These are phyloP conservation scores for Drosophila teissieri DNA, from an alignment of 1,140 invertebrate genomes.

Conservation along the genomic window DNA sequence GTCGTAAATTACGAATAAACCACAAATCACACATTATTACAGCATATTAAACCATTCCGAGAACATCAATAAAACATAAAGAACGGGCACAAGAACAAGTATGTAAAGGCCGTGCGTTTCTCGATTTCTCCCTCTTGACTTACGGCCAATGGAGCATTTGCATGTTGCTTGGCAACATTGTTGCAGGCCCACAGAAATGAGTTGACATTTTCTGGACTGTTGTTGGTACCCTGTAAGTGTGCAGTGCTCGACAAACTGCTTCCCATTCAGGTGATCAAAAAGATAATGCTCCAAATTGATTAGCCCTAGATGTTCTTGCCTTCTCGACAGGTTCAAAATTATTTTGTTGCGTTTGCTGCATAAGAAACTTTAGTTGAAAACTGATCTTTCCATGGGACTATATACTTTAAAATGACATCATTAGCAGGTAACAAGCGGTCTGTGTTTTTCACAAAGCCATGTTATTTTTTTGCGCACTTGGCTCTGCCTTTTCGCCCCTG, in stretches of 20 bases:
- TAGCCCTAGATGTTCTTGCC: too few relatives aligned
- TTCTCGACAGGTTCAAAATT: too few relatives aligned
- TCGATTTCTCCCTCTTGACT: slow-evolving; percentile 13
- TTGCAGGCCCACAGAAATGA: slow-evolving; percentile 39
- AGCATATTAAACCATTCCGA: slow-evolving; percentile 69
- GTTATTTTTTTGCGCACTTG: slow-evolving; percentile 1
- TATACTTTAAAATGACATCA: too few relatives aligned
- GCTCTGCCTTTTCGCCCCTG: slow-evolving; percentile 16
- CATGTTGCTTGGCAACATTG: slow-evolving; percentile 70
- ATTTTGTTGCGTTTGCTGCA: too few relatives aligned
- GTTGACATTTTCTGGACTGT: slow-evolving; percentile 48
- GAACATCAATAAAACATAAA: slow-evolving; percentile 71
- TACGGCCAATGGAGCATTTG: slow-evolving; percentile 31
- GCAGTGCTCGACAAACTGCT: neutral
- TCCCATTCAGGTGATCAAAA: too few relatives aligned
- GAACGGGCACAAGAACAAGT: slow-evolving; percentile 37
- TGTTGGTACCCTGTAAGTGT: neutral
- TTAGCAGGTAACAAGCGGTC: neutral
- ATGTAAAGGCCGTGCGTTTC: slow-evolving; percentile 17
- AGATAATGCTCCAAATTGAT: too few relatives aligned
- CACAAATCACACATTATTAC: slow-evolving; percentile 66
- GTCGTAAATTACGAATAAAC: slow-evolving; percentile 53
- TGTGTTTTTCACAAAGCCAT: slow-evolving; percentile 1
- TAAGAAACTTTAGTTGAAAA: too few relatives aligned
- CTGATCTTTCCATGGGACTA: too few relatives aligned